Evolutionary conservation across 1,140 invertebrate species (phyloP).

Genomic region (Bombus soroeensis): DNA sequence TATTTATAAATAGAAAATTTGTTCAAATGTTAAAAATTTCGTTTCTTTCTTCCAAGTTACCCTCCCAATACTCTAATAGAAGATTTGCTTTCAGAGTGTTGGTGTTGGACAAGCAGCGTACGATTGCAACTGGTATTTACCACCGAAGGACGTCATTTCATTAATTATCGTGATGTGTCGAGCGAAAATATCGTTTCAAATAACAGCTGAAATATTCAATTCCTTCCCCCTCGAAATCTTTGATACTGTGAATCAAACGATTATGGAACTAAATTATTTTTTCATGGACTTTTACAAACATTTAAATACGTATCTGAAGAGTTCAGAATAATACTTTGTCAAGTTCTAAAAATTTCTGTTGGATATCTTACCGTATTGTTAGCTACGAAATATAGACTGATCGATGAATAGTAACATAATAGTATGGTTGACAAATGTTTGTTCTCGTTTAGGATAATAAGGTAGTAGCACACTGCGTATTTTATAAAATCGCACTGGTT

Average conservation of each 20-base stretch:
- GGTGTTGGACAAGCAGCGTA: slow-evolving; percentile 64
- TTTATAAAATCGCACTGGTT: not conserved
- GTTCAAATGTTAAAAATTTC: too few relatives aligned
- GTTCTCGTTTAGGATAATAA: not conserved
- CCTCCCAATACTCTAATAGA: rapidly evolving
- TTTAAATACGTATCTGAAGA: not conserved
- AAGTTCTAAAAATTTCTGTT: slow-evolving; percentile 62
- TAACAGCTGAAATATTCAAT: slow-evolving; percentile 72
- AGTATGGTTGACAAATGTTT: not conserved
- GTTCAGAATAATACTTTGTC: not conserved
- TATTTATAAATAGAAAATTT: too few relatives aligned
- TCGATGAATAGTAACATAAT: not conserved
- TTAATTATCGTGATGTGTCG: slow-evolving; percentile 67
- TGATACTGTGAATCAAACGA: slow-evolving; percentile 34
- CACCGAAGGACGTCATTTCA: slow-evolving; percentile 36
- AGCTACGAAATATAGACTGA: slow-evolving; percentile 46
- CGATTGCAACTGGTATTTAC: slow-evolving; percentile 67
- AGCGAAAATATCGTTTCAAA: slow-evolving; percentile 59
- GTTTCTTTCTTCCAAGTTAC: too few relatives aligned
- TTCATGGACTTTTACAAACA: too few relatives aligned
- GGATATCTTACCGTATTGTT: slow-evolving; percentile 64
- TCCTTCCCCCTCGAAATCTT: slow-evolving; percentile 61
- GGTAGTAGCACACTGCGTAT: not conserved
- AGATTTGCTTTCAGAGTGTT: slow-evolving; percentile 60
- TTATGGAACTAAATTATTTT: too few relatives aligned